Conservation (phyloP, 2,888 invertebrate species). For the Argyra leucocephala region DNA sequence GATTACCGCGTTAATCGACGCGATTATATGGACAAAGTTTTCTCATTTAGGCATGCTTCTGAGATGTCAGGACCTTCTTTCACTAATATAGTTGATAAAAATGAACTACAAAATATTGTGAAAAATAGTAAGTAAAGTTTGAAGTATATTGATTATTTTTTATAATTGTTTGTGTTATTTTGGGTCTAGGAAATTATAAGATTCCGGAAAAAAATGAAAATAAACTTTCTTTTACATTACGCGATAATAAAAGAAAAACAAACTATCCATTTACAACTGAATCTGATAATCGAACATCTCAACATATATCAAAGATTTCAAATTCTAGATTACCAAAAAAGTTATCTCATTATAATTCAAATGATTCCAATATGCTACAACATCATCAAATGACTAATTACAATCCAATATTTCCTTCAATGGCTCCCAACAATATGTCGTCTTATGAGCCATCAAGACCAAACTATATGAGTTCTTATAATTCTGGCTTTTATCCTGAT, state of each 20-base stretch:
- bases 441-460: neutral
- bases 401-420: neutral
- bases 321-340: neutral
- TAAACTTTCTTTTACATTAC: neutral
- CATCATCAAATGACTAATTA: neutral
- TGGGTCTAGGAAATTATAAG: neutral
- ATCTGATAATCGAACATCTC: neutral
- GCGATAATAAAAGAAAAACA: neutral
- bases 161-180: neutral
- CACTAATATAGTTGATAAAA: constrained; percentile 45
- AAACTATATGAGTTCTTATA: neutral
- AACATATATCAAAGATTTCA: neutral
- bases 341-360: neutral
- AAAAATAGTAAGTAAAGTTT: constrained; percentile 22
- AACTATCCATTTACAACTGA: constrained; percentile 4
- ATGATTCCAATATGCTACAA: neutral
- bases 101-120: constrained; percentile 36
- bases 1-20: constrained; percentile 56
- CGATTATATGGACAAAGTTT: constrained; percentile 54
- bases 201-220: neutral
- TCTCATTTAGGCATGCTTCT: constrained; percentile 58
- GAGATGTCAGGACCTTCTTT: constrained; percentile 51
- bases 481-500: neutral
- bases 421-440: neutral
- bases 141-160: neutral